These are phyloP conservation scores for Habrosyne pyritoides DNA, from an alignment of 2,888 invertebrate genomes.

Conservation along the genomic window DNA sequence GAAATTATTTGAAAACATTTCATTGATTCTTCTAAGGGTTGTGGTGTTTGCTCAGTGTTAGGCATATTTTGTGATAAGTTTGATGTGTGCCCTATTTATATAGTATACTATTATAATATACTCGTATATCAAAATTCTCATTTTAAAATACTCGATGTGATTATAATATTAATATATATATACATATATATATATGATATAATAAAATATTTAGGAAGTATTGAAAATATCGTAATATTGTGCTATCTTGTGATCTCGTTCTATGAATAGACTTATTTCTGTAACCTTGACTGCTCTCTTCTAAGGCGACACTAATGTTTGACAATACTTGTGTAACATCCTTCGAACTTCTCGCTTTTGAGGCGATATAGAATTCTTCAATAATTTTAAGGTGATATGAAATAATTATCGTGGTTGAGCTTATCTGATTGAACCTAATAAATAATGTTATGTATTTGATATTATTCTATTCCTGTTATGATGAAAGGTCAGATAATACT, in stretches of 20 bases:
- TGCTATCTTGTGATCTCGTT: constrained; percentile 66
- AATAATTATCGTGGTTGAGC: constrained; percentile 46
- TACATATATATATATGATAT: constrained; percentile 28
- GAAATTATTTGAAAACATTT: constrained; percentile 10
- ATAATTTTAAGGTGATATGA: constrained; percentile 41
- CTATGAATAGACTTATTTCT: constrained; percentile 47
- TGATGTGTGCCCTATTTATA: constrained; percentile 38
- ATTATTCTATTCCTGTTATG: constrained; percentile 32
- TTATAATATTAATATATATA: constrained; percentile 25
- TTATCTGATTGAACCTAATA: constrained; percentile 34
- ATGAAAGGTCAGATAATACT: constrained; percentile 20
- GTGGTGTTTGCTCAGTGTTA: constrained; percentile 68
- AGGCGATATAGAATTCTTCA: constrained; percentile 33
- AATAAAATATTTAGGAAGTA: constrained; percentile 32
- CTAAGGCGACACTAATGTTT: constrained; percentile 54
- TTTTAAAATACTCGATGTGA: constrained; percentile 49
- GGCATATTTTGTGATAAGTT: constrained; percentile 35
- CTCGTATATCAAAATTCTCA: constrained; percentile 28
- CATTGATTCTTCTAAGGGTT: constrained; percentile 54
- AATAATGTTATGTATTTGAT: constrained; percentile 23
- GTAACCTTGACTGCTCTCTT: constrained; percentile 55
- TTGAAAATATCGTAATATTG: constrained; percentile 41
- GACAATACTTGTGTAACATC: constrained; percentile 67
- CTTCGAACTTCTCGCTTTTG: constrained; percentile 43
- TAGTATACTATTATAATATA: constrained; percentile 13